phyloP scores from a whole-genome alignment of 2,797 vertebrate genomes.

The Arctocebus calabarensis region DNA sequence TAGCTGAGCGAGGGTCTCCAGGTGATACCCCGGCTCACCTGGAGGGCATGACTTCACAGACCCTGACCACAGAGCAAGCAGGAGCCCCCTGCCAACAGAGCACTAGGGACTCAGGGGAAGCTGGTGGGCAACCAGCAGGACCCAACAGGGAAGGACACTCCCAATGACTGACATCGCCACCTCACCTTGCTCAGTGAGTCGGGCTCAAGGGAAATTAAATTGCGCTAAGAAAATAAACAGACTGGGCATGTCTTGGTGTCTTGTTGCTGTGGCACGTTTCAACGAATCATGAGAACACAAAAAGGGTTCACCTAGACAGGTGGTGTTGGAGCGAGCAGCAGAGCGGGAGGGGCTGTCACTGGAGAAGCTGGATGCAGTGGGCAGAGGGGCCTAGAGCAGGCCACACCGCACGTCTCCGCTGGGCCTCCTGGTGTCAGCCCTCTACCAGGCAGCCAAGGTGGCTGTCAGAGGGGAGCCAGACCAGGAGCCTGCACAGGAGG shows the following conservation, averaged over 20 bases:
- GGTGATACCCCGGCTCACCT: not conserved
- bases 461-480: not conserved
- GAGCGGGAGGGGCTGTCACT: not conserved
- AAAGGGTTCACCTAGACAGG: not conserved
- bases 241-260: not conserved
- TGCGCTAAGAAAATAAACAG: not conserved
- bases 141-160: not conserved
- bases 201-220: not conserved
- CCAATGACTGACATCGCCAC: not conserved
- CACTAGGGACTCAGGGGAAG: accelerated
- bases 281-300: not conserved
- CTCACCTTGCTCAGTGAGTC: not conserved
- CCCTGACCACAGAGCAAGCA: not conserved
- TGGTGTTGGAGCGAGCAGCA: not conserved
- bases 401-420: not conserved
- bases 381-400: not conserved
- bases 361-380: not conserved
- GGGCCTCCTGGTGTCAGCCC: not conserved
- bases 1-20: not conserved
- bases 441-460: not conserved
- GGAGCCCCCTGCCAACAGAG: not conserved
- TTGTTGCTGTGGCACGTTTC: not conserved
- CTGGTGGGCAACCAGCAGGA: not conserved
- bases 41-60: not conserved
- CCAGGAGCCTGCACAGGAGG: not conserved